These are phyloP conservation scores for Xestia ashworthii DNA, from an alignment of 2,888 invertebrate genomes.

Conservation along the genomic window DNA sequence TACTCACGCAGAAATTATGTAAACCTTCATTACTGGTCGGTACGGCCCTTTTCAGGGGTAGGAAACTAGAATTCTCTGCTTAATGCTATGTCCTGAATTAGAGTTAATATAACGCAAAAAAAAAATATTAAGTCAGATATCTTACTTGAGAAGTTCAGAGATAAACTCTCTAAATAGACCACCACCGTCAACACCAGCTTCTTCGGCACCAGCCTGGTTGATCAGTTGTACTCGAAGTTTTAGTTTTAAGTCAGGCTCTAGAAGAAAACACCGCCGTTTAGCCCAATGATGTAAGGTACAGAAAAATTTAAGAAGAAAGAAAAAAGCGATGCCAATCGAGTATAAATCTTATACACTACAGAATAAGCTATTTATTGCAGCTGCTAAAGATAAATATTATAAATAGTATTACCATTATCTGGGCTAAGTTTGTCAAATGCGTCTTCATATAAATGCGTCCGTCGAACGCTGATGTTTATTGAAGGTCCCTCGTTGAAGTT, in stretches of 20 bases:
- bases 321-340: neutral
- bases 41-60: too few relatives aligned
- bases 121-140: neutral
- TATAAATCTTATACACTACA: neutral
- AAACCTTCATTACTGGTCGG: too few relatives aligned
- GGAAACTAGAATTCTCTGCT: too few relatives aligned
- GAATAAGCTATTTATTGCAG: neutral
- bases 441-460: constrained; percentile 99
- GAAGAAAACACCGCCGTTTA: constrained; percentile 32
- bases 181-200: constrained; percentile 99
- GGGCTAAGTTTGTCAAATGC: constrained; percentile 98
- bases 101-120: too few relatives aligned
- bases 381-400: neutral
- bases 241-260: constrained; percentile 96
- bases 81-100: too few relatives aligned
- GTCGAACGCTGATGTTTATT: constrained; percentile 94
- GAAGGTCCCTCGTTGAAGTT: constrained; percentile 94
- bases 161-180: constrained; percentile 99
- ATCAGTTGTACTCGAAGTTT: constrained; percentile 97
- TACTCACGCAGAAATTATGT: too few relatives aligned
- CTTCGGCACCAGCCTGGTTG: constrained; percentile 97
- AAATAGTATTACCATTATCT: constrained; percentile 93
- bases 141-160: constrained; percentile 95
- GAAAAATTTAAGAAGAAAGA: neutral
- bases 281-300: neutral